phyloP scores from a whole-genome alignment of 2,113 vertebrate genomes.

The Oryzias woworae region DNA sequence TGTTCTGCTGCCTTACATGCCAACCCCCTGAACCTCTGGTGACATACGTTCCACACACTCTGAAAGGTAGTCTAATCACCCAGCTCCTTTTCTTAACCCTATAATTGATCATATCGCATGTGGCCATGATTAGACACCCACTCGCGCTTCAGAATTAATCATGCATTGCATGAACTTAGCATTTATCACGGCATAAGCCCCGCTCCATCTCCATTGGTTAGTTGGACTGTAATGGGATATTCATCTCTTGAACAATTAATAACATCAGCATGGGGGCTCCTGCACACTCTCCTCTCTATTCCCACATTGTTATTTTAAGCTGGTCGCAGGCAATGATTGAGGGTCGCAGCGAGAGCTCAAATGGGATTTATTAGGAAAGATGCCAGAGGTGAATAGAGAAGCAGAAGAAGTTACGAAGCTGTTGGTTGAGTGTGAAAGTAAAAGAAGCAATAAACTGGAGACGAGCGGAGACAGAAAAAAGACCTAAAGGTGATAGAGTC shows the following conservation, averaged over 20 bases:
- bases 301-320: conserved; percentile 78
- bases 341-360: conserved; percentile 68
- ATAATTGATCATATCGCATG: conserved; percentile 76
- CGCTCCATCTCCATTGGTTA: conserved; percentile 70
- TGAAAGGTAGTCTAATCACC: conserved; percentile 70
- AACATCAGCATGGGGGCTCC: conserved; percentile 62
- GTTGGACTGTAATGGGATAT: conserved; percentile 77
- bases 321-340: conserved; percentile 71
- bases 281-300: conserved; percentile 45
- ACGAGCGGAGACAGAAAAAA: conserved; percentile 27
- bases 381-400: conserved; percentile 36
- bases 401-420: conserved; percentile 41
- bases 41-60: conserved; percentile 65
- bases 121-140: conserved; percentile 75
- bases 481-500: conserved; percentile 59
- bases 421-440: conserved; percentile 10
- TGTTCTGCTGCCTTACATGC: conserved; percentile 51
- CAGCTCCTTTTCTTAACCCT: conserved; percentile 51
- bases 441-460: conserved; percentile 25
- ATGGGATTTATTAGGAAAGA: conserved; percentile 76
- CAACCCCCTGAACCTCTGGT: conserved; percentile 63
- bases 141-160: conserved; percentile 74
- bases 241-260: conserved; percentile 80
- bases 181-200: conserved; percentile 74
- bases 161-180: conserved; percentile 71